These are phyloP conservation scores for Brenthis daphne DNA, from an alignment of 2,888 invertebrate genomes.

Conservation along the genomic window DNA sequence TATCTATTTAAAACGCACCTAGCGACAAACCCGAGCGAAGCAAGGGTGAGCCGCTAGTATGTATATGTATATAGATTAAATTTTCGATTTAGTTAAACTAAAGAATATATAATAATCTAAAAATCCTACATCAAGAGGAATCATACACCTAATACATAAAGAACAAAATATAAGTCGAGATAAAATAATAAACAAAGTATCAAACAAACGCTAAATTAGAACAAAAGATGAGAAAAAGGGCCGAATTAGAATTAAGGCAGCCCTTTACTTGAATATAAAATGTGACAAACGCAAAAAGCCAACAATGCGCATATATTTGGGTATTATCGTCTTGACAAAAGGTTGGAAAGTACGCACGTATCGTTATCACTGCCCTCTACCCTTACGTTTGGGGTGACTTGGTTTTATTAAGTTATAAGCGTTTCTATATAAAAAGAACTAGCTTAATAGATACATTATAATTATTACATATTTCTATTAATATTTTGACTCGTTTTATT, in stretches of 20 bases:
- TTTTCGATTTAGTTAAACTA: too few species aligned
- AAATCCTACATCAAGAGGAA: too few species aligned
- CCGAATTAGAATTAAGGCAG: slow-evolving; percentile 39
- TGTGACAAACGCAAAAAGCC: slow-evolving; percentile 71
- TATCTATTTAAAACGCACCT: too few species aligned
- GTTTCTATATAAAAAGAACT: background rate
- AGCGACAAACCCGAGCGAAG: too few species aligned
- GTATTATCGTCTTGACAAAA: slow-evolving; percentile 78
- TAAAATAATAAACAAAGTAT: slow-evolving; percentile 8
- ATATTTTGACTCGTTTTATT: too few species aligned
- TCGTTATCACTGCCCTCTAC: slow-evolving; percentile 73
- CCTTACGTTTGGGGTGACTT: slow-evolving; percentile 74
- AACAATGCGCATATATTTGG: slow-evolving; percentile 73
- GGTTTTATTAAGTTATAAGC: slow-evolving; percentile 45
- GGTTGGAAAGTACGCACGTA: slow-evolving; percentile 80
- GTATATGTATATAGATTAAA: too few species aligned
- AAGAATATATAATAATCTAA: too few species aligned
- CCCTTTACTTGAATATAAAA: slow-evolving; percentile 51
- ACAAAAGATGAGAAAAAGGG: slow-evolving; percentile 40
- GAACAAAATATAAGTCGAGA: background rate
- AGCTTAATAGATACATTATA: background rate
- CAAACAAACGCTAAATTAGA: slow-evolving; percentile 26
- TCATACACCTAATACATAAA: background rate
- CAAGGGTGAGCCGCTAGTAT: too few species aligned
- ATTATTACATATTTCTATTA: too few species aligned